Conservation (phyloP, 2,113 vertebrate species). For the Eira barbara region DNA sequence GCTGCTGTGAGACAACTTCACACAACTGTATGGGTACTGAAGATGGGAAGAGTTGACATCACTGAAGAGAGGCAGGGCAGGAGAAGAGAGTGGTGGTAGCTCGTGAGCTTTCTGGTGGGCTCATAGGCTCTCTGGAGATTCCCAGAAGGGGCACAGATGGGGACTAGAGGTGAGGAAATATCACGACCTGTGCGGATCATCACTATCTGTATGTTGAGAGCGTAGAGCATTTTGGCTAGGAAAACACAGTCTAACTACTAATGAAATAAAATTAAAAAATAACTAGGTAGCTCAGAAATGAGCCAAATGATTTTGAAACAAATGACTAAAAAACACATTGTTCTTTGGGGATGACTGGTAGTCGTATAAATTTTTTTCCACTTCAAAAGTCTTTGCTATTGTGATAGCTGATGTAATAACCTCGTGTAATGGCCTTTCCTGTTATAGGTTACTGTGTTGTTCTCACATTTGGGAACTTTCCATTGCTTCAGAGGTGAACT, state of each 20-base stretch:
- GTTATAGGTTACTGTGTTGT: not conserved
- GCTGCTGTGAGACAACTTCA: not conserved
- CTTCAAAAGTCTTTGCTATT: slow-evolving; percentile 8
- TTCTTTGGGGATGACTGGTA: not conserved
- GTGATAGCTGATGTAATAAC: slow-evolving; percentile 5
- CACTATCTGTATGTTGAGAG: not conserved
- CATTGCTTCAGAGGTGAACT: slow-evolving; percentile 37
- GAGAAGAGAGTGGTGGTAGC: not conserved
- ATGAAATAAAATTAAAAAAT: not conserved
- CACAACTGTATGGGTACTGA: not conserved
- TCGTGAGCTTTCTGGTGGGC: not conserved
- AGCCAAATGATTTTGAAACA: not conserved
- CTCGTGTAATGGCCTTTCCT: slow-evolving; percentile 28
- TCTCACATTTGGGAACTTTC: slow-evolving; percentile 56
- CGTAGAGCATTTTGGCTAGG: not conserved
- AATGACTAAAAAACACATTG: slow-evolving; percentile 39
- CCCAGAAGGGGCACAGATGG: not conserved
- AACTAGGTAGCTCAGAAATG: not conserved
- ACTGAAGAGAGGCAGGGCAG: not conserved
- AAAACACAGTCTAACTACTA: not conserved
- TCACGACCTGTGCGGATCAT: not conserved
- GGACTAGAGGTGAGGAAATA: not conserved
- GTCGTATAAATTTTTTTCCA: not conserved
- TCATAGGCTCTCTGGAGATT: not conserved
- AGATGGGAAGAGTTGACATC: not conserved